Percentiles rank a stretch among this genome's conserved stretches.
Evolutionary conservation across 1,140 invertebrate species (phyloP).

Genomic region (Diorhabda sublineata): DNA sequence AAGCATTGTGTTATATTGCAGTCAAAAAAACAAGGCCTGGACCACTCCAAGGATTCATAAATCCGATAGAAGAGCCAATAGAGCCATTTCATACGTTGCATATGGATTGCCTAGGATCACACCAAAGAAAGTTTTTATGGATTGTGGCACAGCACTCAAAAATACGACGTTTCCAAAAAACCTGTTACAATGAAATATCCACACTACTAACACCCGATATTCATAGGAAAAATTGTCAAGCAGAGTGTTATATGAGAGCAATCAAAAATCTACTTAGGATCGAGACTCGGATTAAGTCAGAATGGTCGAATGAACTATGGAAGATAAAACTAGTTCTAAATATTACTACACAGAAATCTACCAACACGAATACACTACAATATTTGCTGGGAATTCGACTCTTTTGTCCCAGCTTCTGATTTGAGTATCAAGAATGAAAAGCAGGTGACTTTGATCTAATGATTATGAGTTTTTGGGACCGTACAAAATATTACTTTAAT

Average conservation of each 20-base stretch:
- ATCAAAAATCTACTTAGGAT: conserved; percentile 38
- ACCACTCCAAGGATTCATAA: conserved; percentile 35
- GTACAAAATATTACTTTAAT: not conserved
- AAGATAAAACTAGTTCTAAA: conserved; percentile 42
- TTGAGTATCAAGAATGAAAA: not conserved
- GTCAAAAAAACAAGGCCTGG: conserved; percentile 32
- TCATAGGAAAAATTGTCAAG: conserved; percentile 42
- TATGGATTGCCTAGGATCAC: conserved; percentile 14
- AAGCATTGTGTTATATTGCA: conserved; percentile 7
- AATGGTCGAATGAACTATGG: conserved; percentile 42
- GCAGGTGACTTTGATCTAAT: not conserved
- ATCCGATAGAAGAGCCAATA: conserved; percentile 31
- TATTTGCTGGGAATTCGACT: conserved; percentile 9
- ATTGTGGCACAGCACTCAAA: not conserved
- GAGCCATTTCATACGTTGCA: conserved; percentile 38
- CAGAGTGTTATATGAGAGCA: conserved; percentile 42
- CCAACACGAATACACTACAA: conserved; percentile 14
- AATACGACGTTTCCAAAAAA: not conserved
- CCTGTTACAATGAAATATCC: not conserved
- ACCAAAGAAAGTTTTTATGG: not conserved
- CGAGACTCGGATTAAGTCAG: conserved; percentile 31
- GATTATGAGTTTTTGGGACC: conserved; percentile 10
- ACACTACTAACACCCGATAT: conserved; percentile 30
- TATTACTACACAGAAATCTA: conserved; percentile 28
- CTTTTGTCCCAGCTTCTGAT: conserved; percentile 18